Conservation (phyloP, 2,113 vertebrate genomes). For the Chaetura pelagica region DNA sequence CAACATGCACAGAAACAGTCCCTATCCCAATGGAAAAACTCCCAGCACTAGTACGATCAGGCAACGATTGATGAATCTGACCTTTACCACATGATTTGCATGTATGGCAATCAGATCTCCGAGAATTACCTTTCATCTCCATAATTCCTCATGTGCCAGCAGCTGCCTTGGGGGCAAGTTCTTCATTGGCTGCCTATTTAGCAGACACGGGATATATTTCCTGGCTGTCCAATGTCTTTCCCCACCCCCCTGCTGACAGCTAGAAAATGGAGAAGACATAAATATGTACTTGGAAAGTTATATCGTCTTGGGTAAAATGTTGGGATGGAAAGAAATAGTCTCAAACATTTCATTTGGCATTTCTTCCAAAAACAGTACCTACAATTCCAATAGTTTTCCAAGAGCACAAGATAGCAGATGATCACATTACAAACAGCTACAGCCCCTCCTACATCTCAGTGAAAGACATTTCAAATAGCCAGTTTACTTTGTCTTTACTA, state of each 20-base stretch:
- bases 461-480: not conserved
- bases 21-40: rapidly evolving
- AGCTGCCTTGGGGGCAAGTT: not conserved
- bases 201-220: not conserved
- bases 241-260: not conserved
- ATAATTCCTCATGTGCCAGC: not conserved
- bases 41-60: rapidly evolving
- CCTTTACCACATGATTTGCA: not conserved
- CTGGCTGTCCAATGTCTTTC: not conserved
- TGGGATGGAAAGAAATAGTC: not conserved
- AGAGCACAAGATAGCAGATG: rapidly evolving
- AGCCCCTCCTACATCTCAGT: not conserved
- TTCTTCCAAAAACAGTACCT: not conserved
- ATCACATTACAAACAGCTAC: not conserved
- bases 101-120: not conserved
- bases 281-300: not conserved
- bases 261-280: not conserved
- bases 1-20: not conserved
- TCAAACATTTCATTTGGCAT: not conserved
- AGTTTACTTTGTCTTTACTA: not conserved
- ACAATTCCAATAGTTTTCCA: not conserved
- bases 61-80: not conserved
- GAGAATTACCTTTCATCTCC: not conserved
- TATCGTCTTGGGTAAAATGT: not conserved
- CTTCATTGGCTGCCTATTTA: not conserved